Conservation (phyloP, 2,888 invertebrate genomes). For the Drosophila fungiperda region DNA sequence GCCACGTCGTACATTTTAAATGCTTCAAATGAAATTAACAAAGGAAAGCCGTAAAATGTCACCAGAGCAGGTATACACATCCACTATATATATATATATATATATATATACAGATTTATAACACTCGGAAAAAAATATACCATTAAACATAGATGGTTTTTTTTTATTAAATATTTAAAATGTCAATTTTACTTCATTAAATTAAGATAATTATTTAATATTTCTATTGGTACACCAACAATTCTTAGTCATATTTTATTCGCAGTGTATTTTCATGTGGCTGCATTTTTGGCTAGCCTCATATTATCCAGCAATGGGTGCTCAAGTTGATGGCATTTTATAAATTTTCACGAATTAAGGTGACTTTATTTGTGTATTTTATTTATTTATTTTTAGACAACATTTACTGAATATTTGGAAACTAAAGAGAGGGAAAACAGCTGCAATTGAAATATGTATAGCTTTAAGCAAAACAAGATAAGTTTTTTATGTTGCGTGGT, state of each 20-base stretch:
- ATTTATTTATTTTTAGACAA: conserved; percentile 16
- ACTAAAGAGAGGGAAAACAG: conserved; percentile 36
- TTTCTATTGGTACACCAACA: no score
- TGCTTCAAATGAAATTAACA: conserved; percentile 79
- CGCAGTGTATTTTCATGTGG: conserved; percentile 2
- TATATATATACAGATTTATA: conserved; percentile 4
- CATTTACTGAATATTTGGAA: conserved; percentile 39
- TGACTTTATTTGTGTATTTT: conserved; percentile 20
- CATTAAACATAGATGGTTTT: fast-evolving
- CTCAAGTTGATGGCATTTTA: conserved; percentile 56
- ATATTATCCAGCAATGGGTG: conserved; percentile 61
- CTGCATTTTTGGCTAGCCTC: conserved; percentile 30
- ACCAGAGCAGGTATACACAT: conserved; percentile 73
- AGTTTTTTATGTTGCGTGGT: conserved; percentile 18
- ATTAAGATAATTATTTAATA: background rate
- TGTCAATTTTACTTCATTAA: background rate
- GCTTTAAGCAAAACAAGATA: conserved; percentile 10
- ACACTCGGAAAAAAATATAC: background rate
- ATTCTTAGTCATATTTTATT: background rate
- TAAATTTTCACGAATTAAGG: conserved; percentile 64
- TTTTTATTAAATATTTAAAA: background rate
- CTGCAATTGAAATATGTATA: conserved; percentile 49
- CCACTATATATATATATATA: conserved; percentile 15
- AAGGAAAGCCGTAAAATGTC: conserved; percentile 79
- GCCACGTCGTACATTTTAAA: conserved; percentile 75